These are phyloP conservation scores for Asarcornis scutulata DNA, from an alignment of 2,113 vertebrate species.

Conservation along the genomic window DNA sequence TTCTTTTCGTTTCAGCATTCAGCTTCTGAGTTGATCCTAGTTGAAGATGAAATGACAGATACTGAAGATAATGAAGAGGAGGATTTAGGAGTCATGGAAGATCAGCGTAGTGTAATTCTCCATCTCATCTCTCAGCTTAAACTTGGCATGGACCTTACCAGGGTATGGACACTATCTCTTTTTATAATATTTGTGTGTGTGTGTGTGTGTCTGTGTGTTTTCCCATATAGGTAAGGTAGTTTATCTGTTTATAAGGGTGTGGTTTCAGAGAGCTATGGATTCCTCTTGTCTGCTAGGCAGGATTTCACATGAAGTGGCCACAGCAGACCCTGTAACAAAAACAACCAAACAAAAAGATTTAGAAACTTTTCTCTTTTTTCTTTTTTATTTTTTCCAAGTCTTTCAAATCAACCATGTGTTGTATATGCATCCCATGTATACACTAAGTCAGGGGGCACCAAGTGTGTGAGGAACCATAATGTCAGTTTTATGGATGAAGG, in stretches of 20 bases:
- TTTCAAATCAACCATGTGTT: neutral
- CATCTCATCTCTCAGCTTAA: conserved; percentile 96
- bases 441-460: neutral
- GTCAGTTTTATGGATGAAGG: neutral
- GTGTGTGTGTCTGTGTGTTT: accelerated
- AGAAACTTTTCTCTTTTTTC: neutral
- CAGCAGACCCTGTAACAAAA: neutral
- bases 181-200: neutral
- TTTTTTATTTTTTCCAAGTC: neutral
- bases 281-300: neutral
- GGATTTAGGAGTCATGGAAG: conserved; percentile 90
- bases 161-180: conserved; percentile 73
- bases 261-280: neutral
- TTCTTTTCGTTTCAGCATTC: conserved; percentile 71
- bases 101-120: conserved; percentile 92
- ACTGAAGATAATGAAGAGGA: conserved; percentile 91
- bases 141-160: conserved; percentile 96
- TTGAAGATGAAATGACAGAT: conserved; percentile 90
- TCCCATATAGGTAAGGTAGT: neutral
- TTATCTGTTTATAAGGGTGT: neutral
- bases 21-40: conserved; percentile 81
- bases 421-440: neutral
- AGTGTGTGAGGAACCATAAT: neutral
- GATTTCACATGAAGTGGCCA: neutral
- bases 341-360: neutral